A percentile compares a stretch with the other conserved stretches of the same genome.
phyloP scores from a whole-genome alignment of 2,113 vertebrate genomes.

The Rhinoderma darwinii region DNA sequence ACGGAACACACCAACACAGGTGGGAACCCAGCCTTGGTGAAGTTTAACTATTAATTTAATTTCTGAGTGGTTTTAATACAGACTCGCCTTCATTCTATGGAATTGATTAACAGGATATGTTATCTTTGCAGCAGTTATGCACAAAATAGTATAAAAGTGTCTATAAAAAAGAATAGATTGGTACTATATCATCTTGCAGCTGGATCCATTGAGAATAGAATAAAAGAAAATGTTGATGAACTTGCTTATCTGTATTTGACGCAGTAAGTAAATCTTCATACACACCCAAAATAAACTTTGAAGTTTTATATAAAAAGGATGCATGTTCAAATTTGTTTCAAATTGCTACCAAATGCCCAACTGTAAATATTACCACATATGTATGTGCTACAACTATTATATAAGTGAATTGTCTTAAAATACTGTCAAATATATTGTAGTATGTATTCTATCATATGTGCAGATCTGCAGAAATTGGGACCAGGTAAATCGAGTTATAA shows the following conservation, averaged over 20 bases:
- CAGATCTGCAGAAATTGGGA: not conserved
- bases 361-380: not conserved
- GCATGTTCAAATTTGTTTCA: not conserved
- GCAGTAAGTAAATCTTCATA: not conserved
- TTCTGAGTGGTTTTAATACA: not conserved
- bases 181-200: not conserved
- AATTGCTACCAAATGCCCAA: not conserved
- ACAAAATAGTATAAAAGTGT: not conserved
- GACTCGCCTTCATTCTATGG: not conserved
- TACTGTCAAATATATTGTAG: not conserved
- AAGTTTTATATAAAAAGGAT: not conserved
- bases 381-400: not conserved
- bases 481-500: too few species aligned
- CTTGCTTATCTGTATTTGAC: not conserved
- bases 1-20: too few species aligned
- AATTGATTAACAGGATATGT: not conserved
- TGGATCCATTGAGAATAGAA: not conserved
- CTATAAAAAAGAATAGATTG: not conserved
- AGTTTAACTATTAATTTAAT: not conserved
- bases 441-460: not conserved
- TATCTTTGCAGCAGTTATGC: conserved; percentile 2
- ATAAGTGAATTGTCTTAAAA: not conserved
- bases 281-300: not conserved
- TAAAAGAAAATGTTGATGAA: not conserved
- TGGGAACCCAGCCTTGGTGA: too few species aligned